Evolutionary conservation across 2,113 vertebrate genomes (phyloP).

Genomic region (Aegithalos caudatus): DNA sequence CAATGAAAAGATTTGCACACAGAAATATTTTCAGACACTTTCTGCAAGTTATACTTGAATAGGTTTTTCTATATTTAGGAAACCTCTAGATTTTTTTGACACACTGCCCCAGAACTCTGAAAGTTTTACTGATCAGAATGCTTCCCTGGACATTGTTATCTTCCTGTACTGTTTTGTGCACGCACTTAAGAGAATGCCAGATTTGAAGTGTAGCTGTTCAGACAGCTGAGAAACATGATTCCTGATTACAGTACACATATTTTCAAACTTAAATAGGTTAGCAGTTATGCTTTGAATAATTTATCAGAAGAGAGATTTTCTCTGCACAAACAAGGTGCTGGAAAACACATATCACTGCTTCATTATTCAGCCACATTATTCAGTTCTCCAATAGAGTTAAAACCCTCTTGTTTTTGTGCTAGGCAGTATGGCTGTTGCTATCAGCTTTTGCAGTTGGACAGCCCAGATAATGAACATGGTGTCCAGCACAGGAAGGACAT

Average conservation of each 20-base stretch:
- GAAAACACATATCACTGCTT: not conserved
- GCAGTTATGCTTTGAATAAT: conserved; percentile 38
- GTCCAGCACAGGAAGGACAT: not conserved
- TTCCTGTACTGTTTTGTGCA: not conserved
- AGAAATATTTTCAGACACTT: not conserved
- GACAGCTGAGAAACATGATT: not conserved
- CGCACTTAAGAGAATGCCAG: not conserved
- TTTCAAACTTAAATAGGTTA: conserved; percentile 28
- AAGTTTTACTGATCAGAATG: not conserved
- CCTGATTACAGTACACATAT: not conserved
- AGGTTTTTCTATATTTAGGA: not conserved
- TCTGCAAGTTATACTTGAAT: not conserved
- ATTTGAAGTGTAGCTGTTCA: not conserved
- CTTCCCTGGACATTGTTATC: not conserved
- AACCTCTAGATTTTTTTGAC: not conserved
- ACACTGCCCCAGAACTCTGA: not conserved
- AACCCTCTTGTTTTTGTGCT: not conserved
- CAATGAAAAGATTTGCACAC: not conserved
- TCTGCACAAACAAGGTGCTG: not conserved
- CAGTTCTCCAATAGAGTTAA: not conserved
- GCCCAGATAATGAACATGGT: not conserved
- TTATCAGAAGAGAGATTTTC: conserved; percentile 5
- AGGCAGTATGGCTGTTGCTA: not conserved
- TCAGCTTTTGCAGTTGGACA: not conserved
- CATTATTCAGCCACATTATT: not conserved